These are phyloP conservation scores for Balaeniceps rex DNA, from an alignment of 2,113 vertebrate species.

Conservation along the genomic window DNA sequence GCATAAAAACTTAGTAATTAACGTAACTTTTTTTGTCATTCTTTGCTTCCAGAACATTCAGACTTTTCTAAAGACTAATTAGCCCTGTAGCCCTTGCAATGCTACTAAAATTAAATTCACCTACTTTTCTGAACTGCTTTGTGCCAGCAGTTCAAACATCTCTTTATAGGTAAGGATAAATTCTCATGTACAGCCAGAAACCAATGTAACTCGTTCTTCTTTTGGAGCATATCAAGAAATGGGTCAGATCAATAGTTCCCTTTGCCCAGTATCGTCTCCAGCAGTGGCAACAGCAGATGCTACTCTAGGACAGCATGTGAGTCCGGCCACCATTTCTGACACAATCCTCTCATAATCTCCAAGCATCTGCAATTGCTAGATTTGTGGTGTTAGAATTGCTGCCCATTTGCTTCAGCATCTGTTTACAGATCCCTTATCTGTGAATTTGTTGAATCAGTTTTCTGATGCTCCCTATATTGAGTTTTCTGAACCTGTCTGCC, in stretches of 20 bases:
- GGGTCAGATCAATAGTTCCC: neutral
- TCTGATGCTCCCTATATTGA: neutral
- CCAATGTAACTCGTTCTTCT: neutral
- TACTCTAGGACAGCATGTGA: fast-evolving
- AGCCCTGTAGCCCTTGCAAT: neutral
- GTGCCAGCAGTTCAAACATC: neutral
- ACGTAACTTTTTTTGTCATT: neutral
- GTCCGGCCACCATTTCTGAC: fast-evolving
- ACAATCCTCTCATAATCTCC: neutral
- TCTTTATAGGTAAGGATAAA: neutral
- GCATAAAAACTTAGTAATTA: neutral
- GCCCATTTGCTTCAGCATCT: neutral
- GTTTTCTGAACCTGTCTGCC: neutral
- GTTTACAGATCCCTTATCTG: fast-evolving
- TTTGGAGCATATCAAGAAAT: neutral
- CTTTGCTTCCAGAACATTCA: neutral
- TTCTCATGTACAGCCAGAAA: neutral
- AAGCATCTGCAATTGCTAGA: neutral
- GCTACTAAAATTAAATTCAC: neutral
- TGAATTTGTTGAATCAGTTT: neutral
- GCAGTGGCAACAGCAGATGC: neutral
- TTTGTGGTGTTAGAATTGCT: fast-evolving
- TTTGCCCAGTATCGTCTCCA: neutral
- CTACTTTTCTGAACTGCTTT: neutral
- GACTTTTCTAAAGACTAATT: neutral